Conservation (phyloP, 1,140 invertebrate species). For the Ridgeia piscesae region DNA sequence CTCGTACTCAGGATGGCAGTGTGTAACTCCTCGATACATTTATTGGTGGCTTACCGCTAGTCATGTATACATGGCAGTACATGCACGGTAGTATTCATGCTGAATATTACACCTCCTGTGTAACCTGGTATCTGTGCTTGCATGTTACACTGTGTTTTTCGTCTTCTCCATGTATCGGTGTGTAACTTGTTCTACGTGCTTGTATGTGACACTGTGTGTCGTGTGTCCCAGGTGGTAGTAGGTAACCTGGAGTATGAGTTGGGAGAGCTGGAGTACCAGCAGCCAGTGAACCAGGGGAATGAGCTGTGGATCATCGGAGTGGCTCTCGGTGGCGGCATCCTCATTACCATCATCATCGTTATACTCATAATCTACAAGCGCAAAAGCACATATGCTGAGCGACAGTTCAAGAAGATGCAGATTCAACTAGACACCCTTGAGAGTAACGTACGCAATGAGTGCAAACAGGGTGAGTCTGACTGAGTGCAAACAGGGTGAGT, state of each 20-base stretch:
- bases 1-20: too few relatives aligned
- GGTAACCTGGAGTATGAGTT: conserved; percentile 86
- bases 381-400: conserved; percentile 90
- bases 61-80: too few relatives aligned
- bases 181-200: conserved; percentile 79
- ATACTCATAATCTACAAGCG: conserved; percentile 85
- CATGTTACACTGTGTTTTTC: too few relatives aligned
- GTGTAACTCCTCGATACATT: too few relatives aligned
- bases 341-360: conserved; percentile 81
- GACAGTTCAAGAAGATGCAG: conserved; percentile 96
- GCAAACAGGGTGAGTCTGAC: conserved; percentile 76
- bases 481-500: conserved; percentile 43
- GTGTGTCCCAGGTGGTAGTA: conserved; percentile 63
- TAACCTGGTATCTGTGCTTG: conserved; percentile 71
- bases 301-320: conserved; percentile 51
- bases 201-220: conserved; percentile 63
- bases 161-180: too few relatives aligned
- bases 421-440: conserved; percentile 99
- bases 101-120: too few relatives aligned
- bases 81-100: too few relatives aligned
- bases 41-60: too few relatives aligned
- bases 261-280: conserved; percentile 82
- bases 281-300: conserved; percentile 64
- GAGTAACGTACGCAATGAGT: conserved; percentile 95
- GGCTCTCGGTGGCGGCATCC: conserved; percentile 76